Base-by-base conservation (phyloP, 2,888 invertebrate species). In the Pandemis heparana region DNA sequence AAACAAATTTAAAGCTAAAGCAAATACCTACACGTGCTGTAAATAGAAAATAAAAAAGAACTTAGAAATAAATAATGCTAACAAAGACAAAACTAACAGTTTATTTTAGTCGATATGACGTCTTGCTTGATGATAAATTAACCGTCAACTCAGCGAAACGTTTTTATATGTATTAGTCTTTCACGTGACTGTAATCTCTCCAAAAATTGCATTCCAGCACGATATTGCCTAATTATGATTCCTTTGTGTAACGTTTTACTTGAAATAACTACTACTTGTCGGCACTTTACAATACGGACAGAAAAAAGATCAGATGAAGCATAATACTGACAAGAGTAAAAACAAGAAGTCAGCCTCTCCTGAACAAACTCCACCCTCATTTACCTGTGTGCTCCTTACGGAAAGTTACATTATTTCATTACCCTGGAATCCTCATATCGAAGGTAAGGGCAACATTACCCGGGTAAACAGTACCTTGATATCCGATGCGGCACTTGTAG, bases 91-190 rank as follows among this genome's bases (percentile, higher is more conserved):
- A 23, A 56, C 23, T 23, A 65, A 51, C 51, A n/a, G 16, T 51
- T 64, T 51, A 65, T 65, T 65, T 51, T 16, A 32, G 51, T 65
- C 65, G 6, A 38, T 51, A 32, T 51, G 65, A 48, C 65, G 65
- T 16, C n/a, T 23, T 1, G 51, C 41, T 5, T 32, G 32, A 38
- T 51, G 65, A 65, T 65, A 65, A 65, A 65, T 51, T 38, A 51
- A 38, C 65, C 16, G 65, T 65, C 65, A 65, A 65, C 65, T 38
- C 65, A 7, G 18, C 5, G 4, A 65, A 65, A 48, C 51, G 65
- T 65, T 65, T 16, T 32, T n/a, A n/a, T n/a, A 32, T 32, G 23
- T 65, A 65, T 65, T 51, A 38, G 65, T 38, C 65, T 65, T 9
- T 65, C 16, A 38, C 65, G 65, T 65, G 65, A 51, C 48, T 5